Conservation (phyloP, 2,888 invertebrate species). For the Scaptomyza caliginosa region DNA sequence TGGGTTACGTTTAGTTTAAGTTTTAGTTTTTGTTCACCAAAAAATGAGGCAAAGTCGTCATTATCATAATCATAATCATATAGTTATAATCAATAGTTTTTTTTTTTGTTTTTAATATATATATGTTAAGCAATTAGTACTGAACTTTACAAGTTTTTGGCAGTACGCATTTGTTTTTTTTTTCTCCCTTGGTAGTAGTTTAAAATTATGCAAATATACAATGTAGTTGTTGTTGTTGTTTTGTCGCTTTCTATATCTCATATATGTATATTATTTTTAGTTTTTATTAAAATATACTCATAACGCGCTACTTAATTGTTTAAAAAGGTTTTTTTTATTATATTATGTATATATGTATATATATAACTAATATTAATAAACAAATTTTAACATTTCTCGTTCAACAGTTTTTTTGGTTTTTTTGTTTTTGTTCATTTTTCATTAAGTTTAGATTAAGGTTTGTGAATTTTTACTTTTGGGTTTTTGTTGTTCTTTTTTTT, state of each 20-base stretch:
- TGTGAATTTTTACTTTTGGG: conserved; percentile 13
- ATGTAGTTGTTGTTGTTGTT: conserved; percentile 44
- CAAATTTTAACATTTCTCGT: conserved; percentile 71
- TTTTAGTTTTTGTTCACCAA: conserved; percentile 59
- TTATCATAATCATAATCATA: conserved; percentile 34
- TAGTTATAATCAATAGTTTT: conserved; percentile 30
- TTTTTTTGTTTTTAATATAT: too few relatives aligned
- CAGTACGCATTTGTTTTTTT: conserved; percentile 73
- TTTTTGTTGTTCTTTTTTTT: too few relatives aligned
- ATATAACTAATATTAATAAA: conserved; percentile 77
- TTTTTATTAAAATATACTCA: conserved; percentile 74
- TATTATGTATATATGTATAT: too few relatives aligned
- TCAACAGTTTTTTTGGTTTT: conserved; percentile 51
- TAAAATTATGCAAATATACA: conserved; percentile 62
- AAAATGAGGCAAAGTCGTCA: conserved; percentile 68
- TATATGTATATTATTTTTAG: conserved; percentile 31
- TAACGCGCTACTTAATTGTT: conserved; percentile 79
- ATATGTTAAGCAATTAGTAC: conserved; percentile 78
- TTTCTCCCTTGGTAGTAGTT: conserved; percentile 38
- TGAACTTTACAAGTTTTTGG: conserved; percentile 83
- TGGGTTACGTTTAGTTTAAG: conserved; percentile 43
- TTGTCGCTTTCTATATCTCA: conserved; percentile 29
- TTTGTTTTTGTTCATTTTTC: conserved; percentile 8
- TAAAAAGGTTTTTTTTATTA: conserved; percentile 64
- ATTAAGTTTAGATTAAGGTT: neutral